Conservation (phyloP, 2,797 vertebrate genomes). For the Sparus aurata region DNA sequence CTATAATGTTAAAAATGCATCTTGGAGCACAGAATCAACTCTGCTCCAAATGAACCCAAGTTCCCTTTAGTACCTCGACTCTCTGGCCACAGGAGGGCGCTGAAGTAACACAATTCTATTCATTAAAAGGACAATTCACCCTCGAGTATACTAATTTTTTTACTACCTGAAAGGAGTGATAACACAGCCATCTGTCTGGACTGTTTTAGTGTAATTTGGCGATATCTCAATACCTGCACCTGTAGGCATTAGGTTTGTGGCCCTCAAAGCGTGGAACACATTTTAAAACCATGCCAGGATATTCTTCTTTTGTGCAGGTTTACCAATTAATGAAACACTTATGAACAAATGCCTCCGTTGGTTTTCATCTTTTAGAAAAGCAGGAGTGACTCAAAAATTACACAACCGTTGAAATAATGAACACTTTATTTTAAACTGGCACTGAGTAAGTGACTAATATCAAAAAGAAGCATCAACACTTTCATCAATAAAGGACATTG, state of each 20-base stretch:
- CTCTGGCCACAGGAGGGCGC: conserved; percentile 50
- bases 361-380: background rate
- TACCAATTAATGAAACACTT: no score
- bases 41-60: background rate
- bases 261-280: background rate
- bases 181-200: background rate
- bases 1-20: background rate
- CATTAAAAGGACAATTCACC: background rate
- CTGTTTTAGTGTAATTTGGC: background rate
- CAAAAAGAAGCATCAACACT: conserved; percentile 39
- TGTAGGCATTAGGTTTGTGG: background rate
- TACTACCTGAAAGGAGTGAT: background rate
- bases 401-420: conserved; percentile 19
- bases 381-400: background rate
- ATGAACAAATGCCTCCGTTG: background rate
- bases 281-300: background rate
- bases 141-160: background rate
- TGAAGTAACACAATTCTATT: background rate
- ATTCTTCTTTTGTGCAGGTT: background rate
- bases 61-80: background rate
- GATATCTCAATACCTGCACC: background rate
- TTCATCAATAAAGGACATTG: conserved; percentile 31
- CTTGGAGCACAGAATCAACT: background rate
- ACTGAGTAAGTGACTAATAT: conserved; percentile 41
- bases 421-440: conserved; percentile 72